Evolutionary conservation across 2,888 invertebrate species (phyloP).

Genomic region (Amiota communis): DNA sequence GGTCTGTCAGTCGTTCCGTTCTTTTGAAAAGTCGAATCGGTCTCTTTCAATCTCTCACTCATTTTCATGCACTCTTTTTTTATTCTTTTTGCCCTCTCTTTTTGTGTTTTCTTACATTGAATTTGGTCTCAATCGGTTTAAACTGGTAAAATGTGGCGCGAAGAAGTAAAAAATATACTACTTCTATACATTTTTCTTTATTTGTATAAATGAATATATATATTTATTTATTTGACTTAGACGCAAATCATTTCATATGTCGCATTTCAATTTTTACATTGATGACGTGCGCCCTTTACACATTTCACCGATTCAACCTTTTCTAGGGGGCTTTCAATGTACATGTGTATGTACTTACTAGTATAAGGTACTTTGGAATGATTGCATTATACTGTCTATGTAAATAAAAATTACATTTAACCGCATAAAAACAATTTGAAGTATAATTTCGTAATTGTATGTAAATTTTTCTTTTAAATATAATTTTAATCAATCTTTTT

Average conservation of each 20-base stretch:
- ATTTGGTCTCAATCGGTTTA: conserved; percentile 22
- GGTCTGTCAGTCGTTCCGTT: too few relatives aligned
- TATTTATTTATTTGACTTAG: conserved; percentile 21
- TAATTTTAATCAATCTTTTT: not conserved
- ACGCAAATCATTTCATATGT: conserved; percentile 13
- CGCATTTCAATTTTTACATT: conserved; percentile 9
- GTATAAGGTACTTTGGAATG: too few relatives aligned
- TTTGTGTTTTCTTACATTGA: not conserved
- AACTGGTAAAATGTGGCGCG: conserved; percentile 17
- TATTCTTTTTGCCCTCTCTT: not conserved
- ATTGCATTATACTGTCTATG: too few relatives aligned
- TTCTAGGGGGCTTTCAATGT: too few relatives aligned
- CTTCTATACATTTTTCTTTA: not conserved
- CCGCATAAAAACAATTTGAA: too few relatives aligned
- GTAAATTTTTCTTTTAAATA: too few relatives aligned
- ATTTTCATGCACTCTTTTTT: not conserved
- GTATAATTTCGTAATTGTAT: too few relatives aligned
- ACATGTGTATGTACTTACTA: too few relatives aligned
- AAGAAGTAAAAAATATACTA: conserved; percentile 16
- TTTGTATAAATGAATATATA: conserved; percentile 10
- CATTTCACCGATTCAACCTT: not conserved
- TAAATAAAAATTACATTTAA: too few relatives aligned
- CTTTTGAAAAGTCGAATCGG: not conserved
- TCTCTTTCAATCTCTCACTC: not conserved
- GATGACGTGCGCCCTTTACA: not conserved